Conservation (phyloP, 2,888 invertebrate species). For the Julus scandinavius region DNA sequence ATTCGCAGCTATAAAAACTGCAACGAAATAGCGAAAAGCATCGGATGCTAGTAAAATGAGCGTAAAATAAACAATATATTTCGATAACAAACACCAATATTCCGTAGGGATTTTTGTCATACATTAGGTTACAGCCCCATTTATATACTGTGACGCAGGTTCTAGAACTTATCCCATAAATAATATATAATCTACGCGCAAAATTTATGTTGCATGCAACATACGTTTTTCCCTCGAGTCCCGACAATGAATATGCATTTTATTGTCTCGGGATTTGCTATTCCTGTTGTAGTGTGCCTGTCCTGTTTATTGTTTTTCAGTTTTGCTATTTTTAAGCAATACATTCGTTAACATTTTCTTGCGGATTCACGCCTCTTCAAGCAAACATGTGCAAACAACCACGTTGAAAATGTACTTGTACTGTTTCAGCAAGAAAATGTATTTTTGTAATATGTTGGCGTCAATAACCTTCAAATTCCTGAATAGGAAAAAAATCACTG, state of each 20-base stretch:
- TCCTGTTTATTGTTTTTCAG: slow-evolving; percentile 13
- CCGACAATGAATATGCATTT: slow-evolving; percentile 34
- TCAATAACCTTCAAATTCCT: no score
- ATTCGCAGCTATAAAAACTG: slow-evolving; percentile 26
- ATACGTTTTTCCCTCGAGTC: slow-evolving; percentile 43
- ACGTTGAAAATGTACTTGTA: not conserved
- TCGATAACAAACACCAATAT: slow-evolving; percentile 46
- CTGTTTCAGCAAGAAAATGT: not conserved
- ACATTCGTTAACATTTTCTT: not conserved
- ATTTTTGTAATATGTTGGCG: no score
- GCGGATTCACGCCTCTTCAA: not conserved
- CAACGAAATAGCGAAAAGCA: slow-evolving; percentile 6
- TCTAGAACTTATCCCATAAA: slow-evolving; percentile 22
- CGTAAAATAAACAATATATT: slow-evolving; percentile 40
- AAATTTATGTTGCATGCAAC: slow-evolving; percentile 46
- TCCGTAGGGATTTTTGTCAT: not conserved
- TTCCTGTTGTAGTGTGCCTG: not conserved
- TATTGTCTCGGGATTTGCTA: slow-evolving; percentile 34
- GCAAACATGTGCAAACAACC: not conserved
- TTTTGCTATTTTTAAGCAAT: slow-evolving; percentile 8
- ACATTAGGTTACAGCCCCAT: slow-evolving; percentile 46
- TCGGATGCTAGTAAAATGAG: slow-evolving; percentile 46
- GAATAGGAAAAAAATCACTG: no score
- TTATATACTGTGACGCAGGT: slow-evolving; percentile 30
- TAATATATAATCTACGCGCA: slow-evolving; percentile 40